Evolutionary conservation across 2,113 vertebrate species (phyloP).

Genomic region (Chitala chitala): DNA sequence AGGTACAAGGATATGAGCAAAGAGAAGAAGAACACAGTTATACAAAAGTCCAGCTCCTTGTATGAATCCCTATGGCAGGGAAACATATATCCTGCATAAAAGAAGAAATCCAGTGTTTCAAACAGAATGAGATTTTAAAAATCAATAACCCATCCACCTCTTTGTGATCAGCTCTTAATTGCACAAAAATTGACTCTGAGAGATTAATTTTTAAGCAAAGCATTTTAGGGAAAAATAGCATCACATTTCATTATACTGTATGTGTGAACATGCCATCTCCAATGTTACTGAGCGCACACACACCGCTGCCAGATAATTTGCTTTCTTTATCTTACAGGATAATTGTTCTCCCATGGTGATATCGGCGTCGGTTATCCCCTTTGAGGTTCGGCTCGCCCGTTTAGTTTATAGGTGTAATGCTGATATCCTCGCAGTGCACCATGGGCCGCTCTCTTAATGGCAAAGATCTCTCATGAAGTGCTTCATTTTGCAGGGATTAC

Average conservation of each 20-base stretch:
- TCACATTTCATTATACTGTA: not conserved
- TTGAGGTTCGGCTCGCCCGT: too few relatives aligned
- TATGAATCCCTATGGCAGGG: not conserved
- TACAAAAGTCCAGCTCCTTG: too few relatives aligned
- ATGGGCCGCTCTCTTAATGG: not conserved
- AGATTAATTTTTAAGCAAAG: not conserved
- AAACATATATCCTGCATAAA: not conserved
- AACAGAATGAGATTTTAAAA: not conserved
- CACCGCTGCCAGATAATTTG: not conserved
- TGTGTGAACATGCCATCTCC: not conserved
- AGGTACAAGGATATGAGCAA: too few relatives aligned
- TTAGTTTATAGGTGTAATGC: not conserved
- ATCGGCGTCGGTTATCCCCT: too few relatives aligned
- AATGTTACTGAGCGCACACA: not conserved
- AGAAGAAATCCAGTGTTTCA: not conserved
- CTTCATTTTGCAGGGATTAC: not conserved
- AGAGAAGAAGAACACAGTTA: not conserved
- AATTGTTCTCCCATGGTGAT: not conserved
- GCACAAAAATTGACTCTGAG: not conserved
- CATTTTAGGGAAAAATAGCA: not conserved
- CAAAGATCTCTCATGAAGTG: slow-evolving; percentile 11
- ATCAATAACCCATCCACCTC: not conserved
- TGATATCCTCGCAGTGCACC: slow-evolving; percentile 1
- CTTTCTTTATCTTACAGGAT: not conserved
- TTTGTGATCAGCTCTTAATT: not conserved